Evolutionary conservation across 2,113 vertebrate genomes (phyloP).

Genomic region (Tetrao urogallus): DNA sequence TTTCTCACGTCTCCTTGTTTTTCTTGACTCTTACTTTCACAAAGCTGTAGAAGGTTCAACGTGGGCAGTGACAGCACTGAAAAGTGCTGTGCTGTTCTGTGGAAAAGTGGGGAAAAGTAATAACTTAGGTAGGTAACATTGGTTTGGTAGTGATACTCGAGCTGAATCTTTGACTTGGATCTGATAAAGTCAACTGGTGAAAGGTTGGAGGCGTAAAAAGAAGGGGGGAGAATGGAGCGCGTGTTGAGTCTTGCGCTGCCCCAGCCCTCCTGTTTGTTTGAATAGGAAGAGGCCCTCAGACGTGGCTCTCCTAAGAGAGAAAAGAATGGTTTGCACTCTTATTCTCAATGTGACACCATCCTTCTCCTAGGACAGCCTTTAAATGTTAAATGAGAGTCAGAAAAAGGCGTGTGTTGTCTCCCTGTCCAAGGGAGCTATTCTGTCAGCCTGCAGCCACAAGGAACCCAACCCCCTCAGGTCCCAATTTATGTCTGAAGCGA

Average conservation of each 20-base stretch:
- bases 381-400: neutral
- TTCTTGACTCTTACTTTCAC: neutral
- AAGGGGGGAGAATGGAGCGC: neutral
- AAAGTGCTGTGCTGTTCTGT: fast-evolving
- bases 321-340: neutral
- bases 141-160: neutral
- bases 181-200: neutral
- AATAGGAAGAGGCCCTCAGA: neutral
- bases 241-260: neutral
- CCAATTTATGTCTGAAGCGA: neutral
- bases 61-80: neutral
- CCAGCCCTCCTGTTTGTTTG: neutral
- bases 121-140: neutral
- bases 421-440: neutral
- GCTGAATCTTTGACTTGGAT: neutral
- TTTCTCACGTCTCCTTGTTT: neutral
- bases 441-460: neutral
- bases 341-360: neutral
- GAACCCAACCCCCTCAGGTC: neutral
- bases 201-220: neutral
- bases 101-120: neutral
- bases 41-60: neutral
- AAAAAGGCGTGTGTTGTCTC: neutral
- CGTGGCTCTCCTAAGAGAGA: neutral
- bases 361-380: neutral